Evolutionary conservation across 2,797 vertebrate species (phyloP), one percentile per base, ranked within the genome.

Genomic region (Sebastes iracundus): DNA sequence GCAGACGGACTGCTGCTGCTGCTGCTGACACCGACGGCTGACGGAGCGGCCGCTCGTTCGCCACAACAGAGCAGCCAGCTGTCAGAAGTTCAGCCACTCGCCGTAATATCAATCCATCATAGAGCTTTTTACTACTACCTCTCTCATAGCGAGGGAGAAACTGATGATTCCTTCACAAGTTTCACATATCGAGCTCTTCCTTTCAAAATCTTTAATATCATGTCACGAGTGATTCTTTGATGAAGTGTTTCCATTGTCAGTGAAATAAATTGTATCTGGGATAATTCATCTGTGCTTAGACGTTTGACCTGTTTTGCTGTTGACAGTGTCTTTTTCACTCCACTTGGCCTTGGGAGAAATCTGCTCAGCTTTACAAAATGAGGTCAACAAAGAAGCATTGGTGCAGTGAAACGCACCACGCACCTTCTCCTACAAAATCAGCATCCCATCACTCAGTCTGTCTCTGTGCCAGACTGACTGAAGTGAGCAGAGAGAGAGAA

Each of bases 301-400:
- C 53, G 69, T 80, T 77, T 82, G 80, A 85, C 79, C 75, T 64
- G 60, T 79, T 81, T 82, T 72, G 38, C 68, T 56, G 62, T 77
- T 80, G 73, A 78, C 63, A 5, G 58, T 61, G 58, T 84, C 72
- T 86, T 87, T 90, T 87, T 85, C 86, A 81, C 79, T 87, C 79
- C 70, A 79, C 79, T 91, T 80, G 83, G 90, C 89, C 79, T 89
- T 89, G 60, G 80, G 79, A 93, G 89, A 80, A 92, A 91, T 92
- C 84, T 92, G 86, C 75, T 88, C 83, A 84, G 91, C 83, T 92
- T 93, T 84, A 90, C 84, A 92, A 91, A 94, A 94, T 82, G 80
- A 93, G 94, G 93, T 93, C 93, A 94, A 86, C 80, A 81, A 83
- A 88, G 83, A 92, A 82, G 89, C 83, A 88, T 2, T 88, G 88